Percentiles rank a stretch among this genome's conserved stretches.
Evolutionary conservation across 2,888 invertebrate species (phyloP).

Genomic region (Creontiades dilutus): DNA sequence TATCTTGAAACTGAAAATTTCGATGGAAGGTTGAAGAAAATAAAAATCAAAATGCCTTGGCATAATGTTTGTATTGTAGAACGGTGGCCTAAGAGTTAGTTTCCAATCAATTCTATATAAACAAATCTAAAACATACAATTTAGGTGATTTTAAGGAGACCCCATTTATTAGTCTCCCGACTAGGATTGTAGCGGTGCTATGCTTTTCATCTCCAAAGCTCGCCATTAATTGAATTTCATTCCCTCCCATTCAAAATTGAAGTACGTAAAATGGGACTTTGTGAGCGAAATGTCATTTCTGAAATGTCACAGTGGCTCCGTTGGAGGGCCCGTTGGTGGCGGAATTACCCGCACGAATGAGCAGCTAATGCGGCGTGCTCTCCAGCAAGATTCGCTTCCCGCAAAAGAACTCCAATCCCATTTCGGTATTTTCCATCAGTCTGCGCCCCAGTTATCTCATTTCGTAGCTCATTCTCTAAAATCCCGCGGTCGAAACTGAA

Average conservation of each 20-base stretch:
- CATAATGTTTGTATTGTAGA: too few relatives aligned
- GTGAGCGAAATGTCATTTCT: constrained; percentile 27
- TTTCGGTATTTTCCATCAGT: constrained; percentile 27
- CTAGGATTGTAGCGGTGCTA: too few relatives aligned
- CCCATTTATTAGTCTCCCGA: too few relatives aligned
- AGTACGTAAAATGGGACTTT: background rate
- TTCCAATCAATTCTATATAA: too few relatives aligned
- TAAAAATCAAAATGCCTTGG: too few relatives aligned
- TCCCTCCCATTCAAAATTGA: background rate
- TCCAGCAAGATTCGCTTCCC: constrained; percentile 12
- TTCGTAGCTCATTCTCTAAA: background rate
- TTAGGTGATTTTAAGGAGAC: too few relatives aligned
- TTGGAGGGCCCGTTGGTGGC: background rate
- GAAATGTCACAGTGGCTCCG: background rate
- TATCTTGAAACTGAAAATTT: too few relatives aligned
- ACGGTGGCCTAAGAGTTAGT: too few relatives aligned
- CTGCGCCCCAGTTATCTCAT: constrained; percentile 7
- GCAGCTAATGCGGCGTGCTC: constrained; percentile 34
- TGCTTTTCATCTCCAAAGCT: background rate
- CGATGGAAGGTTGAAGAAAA: too few relatives aligned
- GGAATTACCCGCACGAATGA: constrained; percentile 41
- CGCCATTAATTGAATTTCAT: background rate
- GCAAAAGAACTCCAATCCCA: constrained; percentile 39
- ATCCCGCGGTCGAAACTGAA: background rate
- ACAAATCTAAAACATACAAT: too few relatives aligned